phyloP scores from a whole-genome alignment of 2,113 vertebrate species.

The Ctenomys sociabilis region DNA sequence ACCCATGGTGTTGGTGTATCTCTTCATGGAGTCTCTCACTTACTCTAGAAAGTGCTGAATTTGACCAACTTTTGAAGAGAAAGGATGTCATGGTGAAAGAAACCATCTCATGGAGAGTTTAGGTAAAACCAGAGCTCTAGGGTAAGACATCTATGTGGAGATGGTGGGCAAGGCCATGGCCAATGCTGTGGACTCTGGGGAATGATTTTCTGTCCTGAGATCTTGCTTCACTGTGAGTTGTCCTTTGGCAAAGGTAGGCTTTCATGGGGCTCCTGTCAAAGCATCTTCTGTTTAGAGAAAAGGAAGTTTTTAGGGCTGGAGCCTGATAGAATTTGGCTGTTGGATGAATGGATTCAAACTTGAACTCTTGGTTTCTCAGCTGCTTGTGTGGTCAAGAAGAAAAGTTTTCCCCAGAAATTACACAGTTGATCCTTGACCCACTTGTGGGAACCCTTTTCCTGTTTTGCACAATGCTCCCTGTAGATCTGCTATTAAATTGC shows the following conservation, averaged over 20 bases:
- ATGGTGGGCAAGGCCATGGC: too few species aligned
- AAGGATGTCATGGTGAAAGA: background rate
- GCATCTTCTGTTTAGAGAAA: background rate
- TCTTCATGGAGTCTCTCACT: background rate
- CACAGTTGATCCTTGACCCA: background rate
- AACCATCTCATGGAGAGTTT: background rate
- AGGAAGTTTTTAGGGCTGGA: constrained; percentile 13
- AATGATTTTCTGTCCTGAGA: background rate
- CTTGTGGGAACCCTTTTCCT: constrained; percentile 11
- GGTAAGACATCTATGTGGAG: background rate
- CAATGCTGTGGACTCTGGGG: rapidly evolving
- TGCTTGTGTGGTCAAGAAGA: background rate
- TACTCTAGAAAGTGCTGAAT: background rate
- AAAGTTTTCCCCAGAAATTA: background rate
- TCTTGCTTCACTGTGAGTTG: background rate
- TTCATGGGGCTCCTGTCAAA: background rate
- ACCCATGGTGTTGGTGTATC: background rate
- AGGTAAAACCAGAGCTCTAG: background rate
- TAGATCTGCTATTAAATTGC: constrained; percentile 19
- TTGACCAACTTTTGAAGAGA: constrained; percentile 22
- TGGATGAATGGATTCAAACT: constrained; percentile 10
- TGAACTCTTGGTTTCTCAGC: constrained; percentile 26
- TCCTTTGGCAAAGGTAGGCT: background rate
- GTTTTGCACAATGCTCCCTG: constrained; percentile 21
- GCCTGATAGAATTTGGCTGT: background rate